Evolutionary conservation across 2,888 invertebrate genomes (phyloP).

Genomic region (Ormia ochracea): DNA sequence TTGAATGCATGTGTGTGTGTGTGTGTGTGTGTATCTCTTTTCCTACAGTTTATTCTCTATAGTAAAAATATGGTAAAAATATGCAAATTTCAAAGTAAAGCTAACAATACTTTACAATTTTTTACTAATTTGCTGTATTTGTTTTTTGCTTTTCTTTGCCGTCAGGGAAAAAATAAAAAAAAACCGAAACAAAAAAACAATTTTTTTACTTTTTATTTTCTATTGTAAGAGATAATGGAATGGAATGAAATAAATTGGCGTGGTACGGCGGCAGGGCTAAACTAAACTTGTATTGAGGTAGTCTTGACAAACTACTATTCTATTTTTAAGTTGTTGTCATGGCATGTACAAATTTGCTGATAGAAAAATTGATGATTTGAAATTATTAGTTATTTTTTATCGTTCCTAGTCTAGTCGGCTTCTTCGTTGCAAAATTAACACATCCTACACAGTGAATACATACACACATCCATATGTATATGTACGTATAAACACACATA

Average conservation of each 20-base stretch:
- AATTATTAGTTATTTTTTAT: neutral
- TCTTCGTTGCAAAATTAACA: too few relatives aligned
- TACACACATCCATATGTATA: too few relatives aligned
- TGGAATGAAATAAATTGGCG: constrained; percentile 2
- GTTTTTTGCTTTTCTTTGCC: neutral
- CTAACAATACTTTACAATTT: constrained; percentile 9
- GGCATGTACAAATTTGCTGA: neutral
- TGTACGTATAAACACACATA: too few relatives aligned
- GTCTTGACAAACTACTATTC: constrained; percentile 39
- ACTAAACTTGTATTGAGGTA: constrained; percentile 62
- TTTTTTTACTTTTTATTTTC: too few relatives aligned
- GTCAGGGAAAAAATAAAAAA: neutral
- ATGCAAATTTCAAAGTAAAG: constrained; percentile 52
- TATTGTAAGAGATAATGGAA: constrained; percentile 30
- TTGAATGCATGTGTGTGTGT: neutral
- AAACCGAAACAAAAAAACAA: neutral
- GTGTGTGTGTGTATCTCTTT: neutral
- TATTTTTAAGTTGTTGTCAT: neutral
- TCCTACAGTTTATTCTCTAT: too few relatives aligned
- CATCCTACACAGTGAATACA: too few relatives aligned
- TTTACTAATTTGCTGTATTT: neutral
- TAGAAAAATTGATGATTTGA: neutral
- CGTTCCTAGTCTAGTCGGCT: too few relatives aligned
- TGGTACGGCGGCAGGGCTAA: constrained; percentile 35
- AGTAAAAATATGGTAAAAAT: constrained; percentile 37